These are phyloP conservation scores for Amphipyra tragopoginis DNA, from an alignment of 2,888 invertebrate species.

Conservation along the genomic window DNA sequence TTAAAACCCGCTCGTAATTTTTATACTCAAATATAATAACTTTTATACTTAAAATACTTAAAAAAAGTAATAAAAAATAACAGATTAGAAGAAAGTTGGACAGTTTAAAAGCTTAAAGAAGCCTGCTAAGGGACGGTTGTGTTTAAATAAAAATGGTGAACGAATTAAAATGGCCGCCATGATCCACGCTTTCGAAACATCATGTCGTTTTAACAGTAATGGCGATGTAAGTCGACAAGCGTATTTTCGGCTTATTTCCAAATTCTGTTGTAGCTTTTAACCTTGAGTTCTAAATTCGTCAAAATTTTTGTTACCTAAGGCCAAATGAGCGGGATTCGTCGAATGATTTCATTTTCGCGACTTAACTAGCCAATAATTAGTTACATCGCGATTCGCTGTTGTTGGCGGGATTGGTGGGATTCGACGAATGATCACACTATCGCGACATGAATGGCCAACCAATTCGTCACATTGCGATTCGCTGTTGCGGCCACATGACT, in stretches of 20 bases:
- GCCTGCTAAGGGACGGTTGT: slow-evolving; percentile 4
- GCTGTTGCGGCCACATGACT: no score
- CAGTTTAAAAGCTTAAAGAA: slow-evolving; percentile 37
- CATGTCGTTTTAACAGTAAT: slow-evolving; percentile 18
- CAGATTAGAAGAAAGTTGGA: slow-evolving; percentile 30
- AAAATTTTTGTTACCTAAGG: no score
- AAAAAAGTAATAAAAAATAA: slow-evolving; percentile 29
- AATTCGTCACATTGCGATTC: no score
- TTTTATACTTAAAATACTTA: slow-evolving; percentile 6
- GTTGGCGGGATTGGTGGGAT: no score
- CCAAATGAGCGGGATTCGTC: no score
- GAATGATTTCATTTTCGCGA: no score
- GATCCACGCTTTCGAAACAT: slow-evolving; percentile 9
- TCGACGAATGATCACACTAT: no score
- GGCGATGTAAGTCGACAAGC: neutral
- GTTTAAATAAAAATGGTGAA: slow-evolving; percentile 18
- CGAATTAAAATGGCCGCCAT: slow-evolving; percentile 11
- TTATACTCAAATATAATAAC: slow-evolving; percentile 12
- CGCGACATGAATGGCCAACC: no score
- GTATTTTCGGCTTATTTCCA: slow-evolving; percentile 5
- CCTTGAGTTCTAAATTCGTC: neutral
- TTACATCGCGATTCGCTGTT: no score
- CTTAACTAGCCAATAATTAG: no score
- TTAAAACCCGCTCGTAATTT: neutral
- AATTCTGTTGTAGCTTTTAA: no score